Percentiles rank a stretch among this genome's conserved stretches.
These are phyloP conservation scores for Centropristis striata DNA, from an alignment of 2,113 vertebrate species.

Conservation along the genomic window DNA sequence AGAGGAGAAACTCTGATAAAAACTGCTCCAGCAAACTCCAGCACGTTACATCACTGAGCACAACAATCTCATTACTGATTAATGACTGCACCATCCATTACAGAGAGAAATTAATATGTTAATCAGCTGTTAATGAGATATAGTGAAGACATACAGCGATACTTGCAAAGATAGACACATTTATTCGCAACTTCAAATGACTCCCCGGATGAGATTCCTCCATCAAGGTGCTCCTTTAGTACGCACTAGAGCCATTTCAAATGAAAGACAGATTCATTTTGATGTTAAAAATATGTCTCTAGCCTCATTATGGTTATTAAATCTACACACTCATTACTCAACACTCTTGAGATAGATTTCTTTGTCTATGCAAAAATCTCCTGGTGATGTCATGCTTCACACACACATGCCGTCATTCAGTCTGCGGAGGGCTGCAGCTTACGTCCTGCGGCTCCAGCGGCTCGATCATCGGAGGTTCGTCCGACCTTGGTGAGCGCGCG, in stretches of 20 bases:
- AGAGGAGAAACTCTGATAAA: slow-evolving; percentile 1
- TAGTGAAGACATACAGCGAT: not conserved
- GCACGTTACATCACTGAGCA: not conserved
- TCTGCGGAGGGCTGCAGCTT: slow-evolving; percentile 74
- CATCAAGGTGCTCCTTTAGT: slow-evolving; percentile 29
- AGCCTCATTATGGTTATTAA: not conserved
- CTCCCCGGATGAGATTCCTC: slow-evolving; percentile 16
- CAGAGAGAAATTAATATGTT: slow-evolving; percentile 27
- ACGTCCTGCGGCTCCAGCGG: slow-evolving; percentile 93
- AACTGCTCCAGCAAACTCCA: slow-evolving; percentile 1
- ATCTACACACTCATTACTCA: not conserved
- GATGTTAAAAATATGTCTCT: not conserved
- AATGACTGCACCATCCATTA: slow-evolving; percentile 27
- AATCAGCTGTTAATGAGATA: slow-evolving; percentile 26
- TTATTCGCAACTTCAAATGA: slow-evolving; percentile 4
- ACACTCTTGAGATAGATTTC: not conserved
- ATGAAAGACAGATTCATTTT: not conserved
- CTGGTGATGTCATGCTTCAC: slow-evolving; percentile 49
- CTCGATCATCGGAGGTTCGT: slow-evolving; percentile 93
- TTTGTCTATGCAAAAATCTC: slow-evolving; percentile 20
- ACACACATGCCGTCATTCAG: slow-evolving; percentile 51
- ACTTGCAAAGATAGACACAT: slow-evolving; percentile 7
- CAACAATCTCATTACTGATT: slow-evolving; percentile 18
- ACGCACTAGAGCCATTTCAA: not conserved
- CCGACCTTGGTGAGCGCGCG: slow-evolving; percentile 85